These are phyloP conservation scores for Synaphobranchus kaupii DNA, from an alignment of 2,797 vertebrate species.

Conservation along the genomic window DNA sequence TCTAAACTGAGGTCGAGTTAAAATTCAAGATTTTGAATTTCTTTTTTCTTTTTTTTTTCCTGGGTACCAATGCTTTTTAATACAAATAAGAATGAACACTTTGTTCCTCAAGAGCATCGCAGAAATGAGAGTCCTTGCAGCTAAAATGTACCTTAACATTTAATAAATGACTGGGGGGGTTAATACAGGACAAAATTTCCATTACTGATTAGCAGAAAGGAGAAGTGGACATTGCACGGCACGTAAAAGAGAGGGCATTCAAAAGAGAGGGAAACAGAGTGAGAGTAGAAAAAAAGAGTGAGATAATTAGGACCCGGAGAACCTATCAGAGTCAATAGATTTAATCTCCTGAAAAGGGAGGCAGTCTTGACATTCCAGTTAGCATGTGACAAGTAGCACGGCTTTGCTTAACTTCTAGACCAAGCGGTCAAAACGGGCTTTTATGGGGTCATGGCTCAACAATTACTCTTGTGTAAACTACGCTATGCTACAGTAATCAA, in stretches of 20 bases:
- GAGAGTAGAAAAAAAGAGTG: conserved; percentile 44
- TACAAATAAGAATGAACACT: neutral
- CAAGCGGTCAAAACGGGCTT: conserved; percentile 67
- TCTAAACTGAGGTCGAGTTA: neutral
- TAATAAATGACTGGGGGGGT: neutral
- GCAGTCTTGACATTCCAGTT: conserved; percentile 73
- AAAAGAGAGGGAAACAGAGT: conserved; percentile 28
- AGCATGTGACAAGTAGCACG: conserved; percentile 53
- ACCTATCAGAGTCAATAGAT: conserved; percentile 71
- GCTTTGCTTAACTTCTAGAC: conserved; percentile 50
- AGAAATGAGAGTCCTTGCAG: neutral
- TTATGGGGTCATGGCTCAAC: conserved; percentile 72
- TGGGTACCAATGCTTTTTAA: neutral
- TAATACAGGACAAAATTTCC: neutral
- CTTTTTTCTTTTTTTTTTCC: neutral
- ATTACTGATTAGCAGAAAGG: neutral
- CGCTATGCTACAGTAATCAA: conserved; percentile 73
- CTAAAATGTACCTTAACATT: neutral
- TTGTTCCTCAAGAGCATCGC: neutral
- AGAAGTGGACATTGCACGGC: conserved; percentile 29
- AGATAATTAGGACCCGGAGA: conserved; percentile 35
- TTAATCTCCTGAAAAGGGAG: conserved; percentile 76
- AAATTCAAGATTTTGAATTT: neutral
- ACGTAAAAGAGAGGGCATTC: conserved; percentile 17
- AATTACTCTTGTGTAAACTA: conserved; percentile 77